Conservation (phyloP, 2,113 vertebrate species). For the Illadopsis cleaveri region DNA sequence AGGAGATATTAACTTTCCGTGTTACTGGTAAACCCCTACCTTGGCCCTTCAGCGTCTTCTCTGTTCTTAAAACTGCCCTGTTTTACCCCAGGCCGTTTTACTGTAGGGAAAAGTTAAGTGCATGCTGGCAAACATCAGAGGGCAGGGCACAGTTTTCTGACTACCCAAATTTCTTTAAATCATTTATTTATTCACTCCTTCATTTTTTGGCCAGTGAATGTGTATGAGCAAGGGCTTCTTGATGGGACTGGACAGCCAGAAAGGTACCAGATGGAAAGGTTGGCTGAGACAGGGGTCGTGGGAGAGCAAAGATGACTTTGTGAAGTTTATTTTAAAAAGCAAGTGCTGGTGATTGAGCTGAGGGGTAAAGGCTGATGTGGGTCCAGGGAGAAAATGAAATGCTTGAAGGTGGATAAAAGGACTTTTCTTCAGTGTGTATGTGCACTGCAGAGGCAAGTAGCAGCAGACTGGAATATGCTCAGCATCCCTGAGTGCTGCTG, state of each 20-base stretch:
- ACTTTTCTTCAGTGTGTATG: background rate
- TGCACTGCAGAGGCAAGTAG: background rate
- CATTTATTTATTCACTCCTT: background rate
- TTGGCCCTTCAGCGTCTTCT: background rate
- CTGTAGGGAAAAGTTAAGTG: background rate
- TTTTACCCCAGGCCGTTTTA: background rate
- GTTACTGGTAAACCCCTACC: background rate
- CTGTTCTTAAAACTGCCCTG: background rate
- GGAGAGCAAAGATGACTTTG: background rate
- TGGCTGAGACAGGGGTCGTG: background rate
- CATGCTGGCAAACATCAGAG: background rate
- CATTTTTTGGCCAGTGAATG: background rate
- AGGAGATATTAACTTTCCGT: background rate
- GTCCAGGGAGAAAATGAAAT: background rate
- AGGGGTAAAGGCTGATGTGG: background rate
- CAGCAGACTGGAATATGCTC: background rate
- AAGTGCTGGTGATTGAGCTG: background rate
- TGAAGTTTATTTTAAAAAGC: conserved; percentile 2
- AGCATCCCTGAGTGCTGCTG: background rate
- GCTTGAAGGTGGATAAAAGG: background rate
- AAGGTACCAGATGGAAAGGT: background rate
- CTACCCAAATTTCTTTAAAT: background rate
- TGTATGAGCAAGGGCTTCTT: background rate
- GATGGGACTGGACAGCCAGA: background rate
- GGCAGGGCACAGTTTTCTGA: background rate